Conservation (phyloP, 2,797 vertebrate genomes). For the Neosalanx taihuensis region DNA sequence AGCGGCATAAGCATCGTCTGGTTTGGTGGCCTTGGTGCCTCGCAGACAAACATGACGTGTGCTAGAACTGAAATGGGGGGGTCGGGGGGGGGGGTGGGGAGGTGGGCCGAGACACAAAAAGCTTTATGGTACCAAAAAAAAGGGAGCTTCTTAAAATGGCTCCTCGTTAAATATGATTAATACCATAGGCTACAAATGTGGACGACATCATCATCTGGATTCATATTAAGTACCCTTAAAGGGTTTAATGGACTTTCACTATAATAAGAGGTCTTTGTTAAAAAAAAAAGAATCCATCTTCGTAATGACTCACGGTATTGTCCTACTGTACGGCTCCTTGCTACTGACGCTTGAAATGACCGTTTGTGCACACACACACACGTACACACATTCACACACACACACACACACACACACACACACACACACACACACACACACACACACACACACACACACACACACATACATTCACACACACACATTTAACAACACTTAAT, state of each 20-base stretch:
- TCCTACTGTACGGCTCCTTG: background rate
- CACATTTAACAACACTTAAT: constrained; percentile 16
- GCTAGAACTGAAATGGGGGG: no score
- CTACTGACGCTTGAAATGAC: background rate
- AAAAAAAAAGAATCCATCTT: constrained; percentile 11
- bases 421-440: constrained; percentile 20
- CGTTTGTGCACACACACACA: constrained; percentile 12
- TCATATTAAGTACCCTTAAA: background rate
- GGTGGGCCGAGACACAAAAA: no score
- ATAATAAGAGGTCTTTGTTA: constrained; percentile 7
- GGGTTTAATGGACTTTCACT: background rate
- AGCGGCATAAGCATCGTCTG: background rate
- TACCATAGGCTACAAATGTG: constrained; percentile 73
- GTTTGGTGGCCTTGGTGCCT: constrained; percentile 7
- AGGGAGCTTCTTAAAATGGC: constrained; percentile 54
- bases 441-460: constrained; percentile 17
- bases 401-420: constrained; percentile 2
- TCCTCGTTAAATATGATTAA: constrained; percentile 52
- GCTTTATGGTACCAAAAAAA: no score
- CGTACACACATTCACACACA: constrained; percentile 13
- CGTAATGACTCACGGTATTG: background rate
- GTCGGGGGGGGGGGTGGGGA: no score
- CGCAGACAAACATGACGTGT: background rate
- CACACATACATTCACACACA: constrained; percentile 1
- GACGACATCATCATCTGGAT: constrained; percentile 1